Conservation (phyloP, 2,797 vertebrate genomes). For the Tadarida brasiliensis region DNA sequence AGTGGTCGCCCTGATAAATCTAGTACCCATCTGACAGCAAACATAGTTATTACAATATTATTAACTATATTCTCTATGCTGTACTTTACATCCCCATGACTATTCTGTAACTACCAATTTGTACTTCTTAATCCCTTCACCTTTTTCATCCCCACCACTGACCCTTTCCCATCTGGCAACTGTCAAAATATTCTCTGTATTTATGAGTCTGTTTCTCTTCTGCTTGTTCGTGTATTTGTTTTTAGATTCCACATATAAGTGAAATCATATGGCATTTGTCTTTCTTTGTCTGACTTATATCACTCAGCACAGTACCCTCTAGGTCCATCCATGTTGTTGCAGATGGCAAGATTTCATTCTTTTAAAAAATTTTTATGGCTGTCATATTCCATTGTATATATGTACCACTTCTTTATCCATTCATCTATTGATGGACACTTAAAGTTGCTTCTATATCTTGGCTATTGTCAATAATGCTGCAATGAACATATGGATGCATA, state of each 20-base stretch:
- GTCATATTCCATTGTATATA: not conserved
- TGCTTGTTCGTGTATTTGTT: not conserved
- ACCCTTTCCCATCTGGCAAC: not conserved
- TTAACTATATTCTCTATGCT: not conserved
- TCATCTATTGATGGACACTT: not conserved
- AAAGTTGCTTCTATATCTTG: not conserved
- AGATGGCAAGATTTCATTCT: not conserved
- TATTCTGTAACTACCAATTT: not conserved
- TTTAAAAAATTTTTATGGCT: not conserved
- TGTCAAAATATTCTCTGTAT: not conserved
- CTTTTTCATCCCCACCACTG: not conserved
- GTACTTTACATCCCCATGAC: not conserved
- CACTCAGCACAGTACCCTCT: not conserved
- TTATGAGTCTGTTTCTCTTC: not conserved
- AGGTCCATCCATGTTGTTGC: not conserved
- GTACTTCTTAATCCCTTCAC: not conserved
- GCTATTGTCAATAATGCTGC: not conserved
- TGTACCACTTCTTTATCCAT: not conserved
- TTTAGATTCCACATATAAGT: not conserved
- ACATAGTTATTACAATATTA: not conserved
- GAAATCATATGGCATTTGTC: not conserved
- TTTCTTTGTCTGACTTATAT: not conserved
- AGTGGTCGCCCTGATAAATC: not conserved
- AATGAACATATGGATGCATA: not conserved
- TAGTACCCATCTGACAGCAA: not conserved